phyloP scores from a whole-genome alignment of 1,140 invertebrate species.

The Drosophila ficusphila region DNA sequence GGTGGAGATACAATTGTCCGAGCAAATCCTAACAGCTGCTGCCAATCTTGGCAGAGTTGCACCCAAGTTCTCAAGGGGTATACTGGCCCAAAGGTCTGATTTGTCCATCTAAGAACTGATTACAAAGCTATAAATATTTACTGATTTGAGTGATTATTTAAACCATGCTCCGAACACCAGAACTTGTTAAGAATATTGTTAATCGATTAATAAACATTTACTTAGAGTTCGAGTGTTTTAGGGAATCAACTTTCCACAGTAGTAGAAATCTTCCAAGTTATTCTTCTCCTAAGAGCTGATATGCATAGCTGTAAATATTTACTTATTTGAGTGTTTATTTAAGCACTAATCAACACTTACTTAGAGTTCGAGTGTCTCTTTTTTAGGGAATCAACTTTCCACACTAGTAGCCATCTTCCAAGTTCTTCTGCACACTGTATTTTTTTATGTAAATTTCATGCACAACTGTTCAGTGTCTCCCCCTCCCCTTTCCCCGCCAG shows the following conservation, averaged over 20 bases:
- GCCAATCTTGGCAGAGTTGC: background rate
- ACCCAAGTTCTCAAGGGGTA: background rate
- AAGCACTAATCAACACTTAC: too few species aligned
- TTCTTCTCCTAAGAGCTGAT: too few species aligned
- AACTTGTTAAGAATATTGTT: too few species aligned
- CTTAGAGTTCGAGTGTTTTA: too few species aligned
- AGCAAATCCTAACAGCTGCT: slow-evolving; percentile 18
- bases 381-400: background rate
- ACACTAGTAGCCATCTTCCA: background rate
- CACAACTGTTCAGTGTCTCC: slow-evolving; percentile 17
- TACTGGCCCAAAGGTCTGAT: background rate
- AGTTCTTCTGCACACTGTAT: background rate
- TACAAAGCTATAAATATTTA: too few species aligned
- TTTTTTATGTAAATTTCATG: slow-evolving; percentile 40
- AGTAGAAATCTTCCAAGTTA: too few species aligned
- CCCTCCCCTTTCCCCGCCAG: background rate
- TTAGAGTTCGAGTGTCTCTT: background rate
- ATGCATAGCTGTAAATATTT: too few species aligned
- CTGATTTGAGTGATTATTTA: too few species aligned
- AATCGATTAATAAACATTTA: too few species aligned
- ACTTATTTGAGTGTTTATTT: too few species aligned
- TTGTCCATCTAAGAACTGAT: background rate
- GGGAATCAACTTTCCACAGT: too few species aligned
- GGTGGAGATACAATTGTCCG: slow-evolving; percentile 1
- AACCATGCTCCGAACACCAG: too few species aligned